Base-by-base conservation (phyloP, 2,797 vertebrate species). In the Clarias platycephalus region DNA sequence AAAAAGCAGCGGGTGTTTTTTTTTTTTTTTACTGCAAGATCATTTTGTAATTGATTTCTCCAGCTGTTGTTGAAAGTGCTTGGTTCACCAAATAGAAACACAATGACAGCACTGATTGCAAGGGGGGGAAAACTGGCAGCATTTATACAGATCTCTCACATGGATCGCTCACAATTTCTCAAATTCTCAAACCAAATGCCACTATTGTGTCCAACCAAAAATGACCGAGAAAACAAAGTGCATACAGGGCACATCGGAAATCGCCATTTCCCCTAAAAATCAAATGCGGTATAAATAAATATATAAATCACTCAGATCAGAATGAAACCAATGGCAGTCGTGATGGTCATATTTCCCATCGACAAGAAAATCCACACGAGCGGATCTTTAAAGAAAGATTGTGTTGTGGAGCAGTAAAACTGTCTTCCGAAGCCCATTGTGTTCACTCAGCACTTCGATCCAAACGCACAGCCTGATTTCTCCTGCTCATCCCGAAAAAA, bases 141-240 rank as follows among this genome's bases (percentile, higher is more conserved):
- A 34, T 58, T n/a, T 53, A 40, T 55, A 60, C 18, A 74, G 3
- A 28, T 26, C 9, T 55, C n/a, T 60, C 22, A 78, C 7, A 60
- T 18, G 18, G 22, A 20, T 28, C 34, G 6, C 1, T 26, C 3
- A 18, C 12, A 18, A 66, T 66, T 13, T 22, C 2, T 3, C 77
- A 64, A 79, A 64, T 44, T 28, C n/a, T 64, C 24, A 16, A 49
- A 49, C 40, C 60, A 53, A 80, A 28, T 22, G 58, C 62, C n/a
- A 66, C 40, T 28, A 80, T 80, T 64, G 37, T 79, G 77, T 64
- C 34, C 76, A 62, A 37, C 24, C 34, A 24, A 40, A 78, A 40
- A 1, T 34, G 34, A 34, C 24, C 31, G 53, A 44, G 8, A 66
- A 62, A 82, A 84, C 86, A 87, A 87, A 87, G 86, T 87, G 64